Percentiles rank a stretch among this genome's conserved stretches.
phyloP scores from a whole-genome alignment of 2,888 invertebrate genomes.

The Tetrapedia diversipes region DNA sequence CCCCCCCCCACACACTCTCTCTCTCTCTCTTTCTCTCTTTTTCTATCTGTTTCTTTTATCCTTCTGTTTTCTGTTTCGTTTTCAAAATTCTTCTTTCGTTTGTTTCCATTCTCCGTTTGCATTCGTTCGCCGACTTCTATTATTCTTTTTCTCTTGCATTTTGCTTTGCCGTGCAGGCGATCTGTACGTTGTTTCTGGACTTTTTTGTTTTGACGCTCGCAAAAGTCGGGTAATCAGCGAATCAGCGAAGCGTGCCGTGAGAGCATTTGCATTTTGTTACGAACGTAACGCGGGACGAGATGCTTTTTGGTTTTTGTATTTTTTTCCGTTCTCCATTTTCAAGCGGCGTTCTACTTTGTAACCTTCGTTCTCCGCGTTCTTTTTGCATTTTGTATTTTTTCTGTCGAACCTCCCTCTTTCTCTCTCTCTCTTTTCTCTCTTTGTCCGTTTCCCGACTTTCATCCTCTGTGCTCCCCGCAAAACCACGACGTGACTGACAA shows the following conservation, averaged over 20 bases:
- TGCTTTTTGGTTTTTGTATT: conserved; percentile 17
- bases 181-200: neutral
- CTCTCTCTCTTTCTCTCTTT: conserved; percentile 28
- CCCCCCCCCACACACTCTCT: conserved; percentile 28
- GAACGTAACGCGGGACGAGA: neutral
- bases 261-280: conserved; percentile 39
- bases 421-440: conserved; percentile 11
- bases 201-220: conserved; percentile 10
- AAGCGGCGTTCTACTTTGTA: neutral
- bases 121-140: neutral
- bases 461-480: conserved; percentile 51
- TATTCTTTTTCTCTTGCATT: conserved; percentile 17
- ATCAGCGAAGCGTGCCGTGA: neutral
- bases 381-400: conserved; percentile 43
- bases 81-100: neutral
- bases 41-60: conserved; percentile 6
- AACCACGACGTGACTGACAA: conserved; percentile 71
- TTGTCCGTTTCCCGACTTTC: conserved; percentile 55
- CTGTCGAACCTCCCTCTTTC: conserved; percentile 15
- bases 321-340: conserved; percentile 19
- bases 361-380: conserved; percentile 12
- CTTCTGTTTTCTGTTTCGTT: neutral
- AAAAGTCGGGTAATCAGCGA: neutral
- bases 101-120: neutral
- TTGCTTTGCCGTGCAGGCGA: neutral